Conservation (phyloP, 2,888 invertebrate genomes). For the Ecliptopera silaceata region DNA sequence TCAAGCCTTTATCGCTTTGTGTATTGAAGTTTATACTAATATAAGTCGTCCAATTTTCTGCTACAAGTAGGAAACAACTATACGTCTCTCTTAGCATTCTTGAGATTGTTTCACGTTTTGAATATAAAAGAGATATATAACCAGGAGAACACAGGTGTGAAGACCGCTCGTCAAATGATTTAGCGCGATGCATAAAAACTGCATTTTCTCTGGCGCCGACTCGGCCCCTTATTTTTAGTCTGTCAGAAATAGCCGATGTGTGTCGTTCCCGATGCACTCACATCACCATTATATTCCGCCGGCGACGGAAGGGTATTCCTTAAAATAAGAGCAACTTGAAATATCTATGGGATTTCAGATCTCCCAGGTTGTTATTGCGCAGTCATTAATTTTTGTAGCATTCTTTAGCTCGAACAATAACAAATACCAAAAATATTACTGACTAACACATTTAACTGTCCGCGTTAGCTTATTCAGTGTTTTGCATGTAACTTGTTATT, state of each 20-base stretch:
- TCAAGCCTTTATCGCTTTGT: slow-evolving; percentile 12
- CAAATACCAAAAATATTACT: not conserved
- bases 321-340: slow-evolving; percentile 28
- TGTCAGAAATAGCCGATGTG: slow-evolving; percentile 65
- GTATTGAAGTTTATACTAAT: slow-evolving; percentile 11
- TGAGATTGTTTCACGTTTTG: slow-evolving; percentile 18
- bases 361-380: slow-evolving; percentile 23
- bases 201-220: slow-evolving; percentile 52
- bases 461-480: too few relatives aligned
- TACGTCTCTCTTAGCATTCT: not conserved
- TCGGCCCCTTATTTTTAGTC: slow-evolving; percentile 68
- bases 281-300: slow-evolving; percentile 48
- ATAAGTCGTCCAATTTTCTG: not conserved
- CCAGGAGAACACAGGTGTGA: slow-evolving; percentile 6
- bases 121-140: slow-evolving; percentile 18
- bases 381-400: slow-evolving; percentile 14
- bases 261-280: slow-evolving; percentile 59
- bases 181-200: slow-evolving; percentile 72
- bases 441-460: not conserved
- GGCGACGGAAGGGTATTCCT: slow-evolving; percentile 38
- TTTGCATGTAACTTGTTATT: too few relatives aligned
- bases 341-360: slow-evolving; percentile 26
- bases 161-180: slow-evolving; percentile 46
- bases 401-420: not conserved
- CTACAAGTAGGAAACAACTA: not conserved